These are phyloP conservation scores for Tragelaphus strepsiceros DNA, from an alignment of 2,113 vertebrate genomes.

Conservation along the genomic window DNA sequence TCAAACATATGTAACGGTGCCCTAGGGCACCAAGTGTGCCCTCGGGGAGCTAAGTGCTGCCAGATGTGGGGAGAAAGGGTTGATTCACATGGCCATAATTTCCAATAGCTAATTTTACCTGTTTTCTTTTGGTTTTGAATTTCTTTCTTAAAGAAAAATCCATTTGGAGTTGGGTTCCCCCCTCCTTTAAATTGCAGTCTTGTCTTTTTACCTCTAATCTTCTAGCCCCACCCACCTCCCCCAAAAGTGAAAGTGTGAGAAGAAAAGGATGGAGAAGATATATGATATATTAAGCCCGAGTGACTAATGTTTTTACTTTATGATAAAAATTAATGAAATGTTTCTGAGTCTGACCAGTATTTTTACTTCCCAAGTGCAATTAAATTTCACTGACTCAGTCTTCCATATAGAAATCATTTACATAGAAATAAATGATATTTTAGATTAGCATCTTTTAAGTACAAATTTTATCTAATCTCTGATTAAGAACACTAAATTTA, in stretches of 20 bases:
- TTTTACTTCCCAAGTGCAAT: conserved; percentile 37
- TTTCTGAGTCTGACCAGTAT: neutral
- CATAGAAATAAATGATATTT: conserved; percentile 7
- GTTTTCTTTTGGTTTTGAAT: conserved; percentile 74
- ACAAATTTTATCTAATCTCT: neutral
- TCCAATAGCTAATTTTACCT: conserved; percentile 76
- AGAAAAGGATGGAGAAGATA: conserved; percentile 14
- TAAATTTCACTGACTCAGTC: neutral
- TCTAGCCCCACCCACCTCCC: neutral
- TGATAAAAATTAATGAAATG: neutral
- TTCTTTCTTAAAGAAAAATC: conserved; percentile 69
- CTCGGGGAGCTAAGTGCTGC: conserved; percentile 70
- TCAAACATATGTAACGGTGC: conserved; percentile 69
- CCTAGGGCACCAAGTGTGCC: conserved; percentile 61
- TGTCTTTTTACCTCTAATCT: conserved; percentile 45
- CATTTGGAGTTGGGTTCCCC: conserved; percentile 24
- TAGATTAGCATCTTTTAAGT: neutral
- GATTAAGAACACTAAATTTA: neutral
- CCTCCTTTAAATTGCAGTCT: conserved; percentile 45
- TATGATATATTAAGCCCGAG: neutral
- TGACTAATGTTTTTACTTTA: conserved; percentile 39
- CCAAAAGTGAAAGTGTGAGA: conserved; percentile 28
- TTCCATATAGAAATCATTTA: conserved; percentile 20
- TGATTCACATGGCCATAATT: conserved; percentile 69
- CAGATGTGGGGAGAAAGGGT: conserved; percentile 72